phyloP scores from a whole-genome alignment of 2,888 invertebrate genomes.

The Trichopoda pennipes region DNA sequence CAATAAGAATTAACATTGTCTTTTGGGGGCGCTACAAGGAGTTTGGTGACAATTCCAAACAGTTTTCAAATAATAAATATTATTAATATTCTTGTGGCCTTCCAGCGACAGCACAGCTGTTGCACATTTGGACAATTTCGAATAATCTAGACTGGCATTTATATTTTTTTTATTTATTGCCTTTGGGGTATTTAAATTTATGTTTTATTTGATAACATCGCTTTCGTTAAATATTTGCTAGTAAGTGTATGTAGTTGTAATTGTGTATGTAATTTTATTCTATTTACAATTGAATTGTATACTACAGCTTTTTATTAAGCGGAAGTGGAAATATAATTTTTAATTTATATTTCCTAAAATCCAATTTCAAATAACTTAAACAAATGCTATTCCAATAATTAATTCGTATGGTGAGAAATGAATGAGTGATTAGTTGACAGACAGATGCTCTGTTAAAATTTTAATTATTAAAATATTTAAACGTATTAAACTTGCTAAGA shows the following conservation, averaged over 20 bases:
- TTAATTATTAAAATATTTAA: background rate
- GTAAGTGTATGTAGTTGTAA: background rate
- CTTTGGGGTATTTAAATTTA: slow-evolving; percentile 61
- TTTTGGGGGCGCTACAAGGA: background rate
- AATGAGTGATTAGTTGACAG: background rate
- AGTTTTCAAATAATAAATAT: slow-evolving; percentile 43
- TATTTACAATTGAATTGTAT: slow-evolving; percentile 19
- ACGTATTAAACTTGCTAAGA: background rate
- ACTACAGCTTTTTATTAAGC: slow-evolving; percentile 1
- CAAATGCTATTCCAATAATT: slow-evolving; percentile 39
- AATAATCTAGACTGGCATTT: slow-evolving; percentile 69
- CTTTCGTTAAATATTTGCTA: background rate
- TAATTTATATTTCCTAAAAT: slow-evolving; percentile 13
- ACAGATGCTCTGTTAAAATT: slow-evolving; percentile 1
- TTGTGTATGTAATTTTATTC: slow-evolving; percentile 12
- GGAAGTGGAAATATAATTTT: slow-evolving; percentile 40
- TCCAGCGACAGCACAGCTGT: slow-evolving; percentile 74
- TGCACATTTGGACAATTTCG: slow-evolving; percentile 76
- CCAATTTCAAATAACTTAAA: slow-evolving; percentile 24
- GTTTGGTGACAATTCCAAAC: slow-evolving; percentile 6
- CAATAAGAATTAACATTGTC: background rate
- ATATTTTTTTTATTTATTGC: slow-evolving; percentile 52
- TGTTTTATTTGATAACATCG: slow-evolving; percentile 52
- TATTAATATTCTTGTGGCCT: slow-evolving; percentile 61
- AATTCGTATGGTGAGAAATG: background rate